A percentile compares a stretch with the other conserved stretches of the same genome.
These are phyloP conservation scores for Aptenodytes forsteri DNA, from an alignment of 2,113 vertebrate species.

Conservation along the genomic window DNA sequence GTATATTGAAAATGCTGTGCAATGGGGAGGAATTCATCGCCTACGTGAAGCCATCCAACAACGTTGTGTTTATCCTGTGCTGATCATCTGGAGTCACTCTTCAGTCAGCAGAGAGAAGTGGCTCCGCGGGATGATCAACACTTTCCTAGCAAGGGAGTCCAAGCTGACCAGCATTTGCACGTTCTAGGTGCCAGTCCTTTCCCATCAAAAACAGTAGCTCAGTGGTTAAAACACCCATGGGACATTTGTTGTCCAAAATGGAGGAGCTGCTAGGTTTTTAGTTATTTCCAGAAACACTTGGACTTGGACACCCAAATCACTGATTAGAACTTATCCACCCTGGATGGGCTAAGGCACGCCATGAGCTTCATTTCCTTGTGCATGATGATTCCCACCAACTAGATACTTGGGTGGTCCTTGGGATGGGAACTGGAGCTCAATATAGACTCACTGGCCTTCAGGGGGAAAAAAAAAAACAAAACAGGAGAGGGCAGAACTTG, in stretches of 20 bases:
- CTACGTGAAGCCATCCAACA: background rate
- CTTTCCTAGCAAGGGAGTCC: background rate
- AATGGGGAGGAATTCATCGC: background rate
- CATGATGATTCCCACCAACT: background rate
- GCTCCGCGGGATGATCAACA: background rate
- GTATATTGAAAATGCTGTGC: background rate
- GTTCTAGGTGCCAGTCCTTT: background rate
- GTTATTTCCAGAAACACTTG: background rate
- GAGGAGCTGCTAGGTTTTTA: background rate
- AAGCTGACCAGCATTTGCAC: background rate
- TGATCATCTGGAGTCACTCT: background rate
- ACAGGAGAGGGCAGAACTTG: background rate
- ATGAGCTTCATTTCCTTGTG: background rate
- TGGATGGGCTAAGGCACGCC: fast-evolving
- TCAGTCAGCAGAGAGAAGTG: background rate
- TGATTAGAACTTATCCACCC: background rate
- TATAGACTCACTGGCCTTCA: background rate
- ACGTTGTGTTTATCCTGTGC: background rate
- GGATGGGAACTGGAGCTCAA: background rate
- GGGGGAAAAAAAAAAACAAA: background rate
- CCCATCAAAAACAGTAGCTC: background rate
- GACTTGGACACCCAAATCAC: background rate
- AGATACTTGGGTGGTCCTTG: background rate
- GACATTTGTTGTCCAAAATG: background rate
- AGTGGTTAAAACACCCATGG: background rate